Evolutionary conservation across 2,888 invertebrate genomes (phyloP), one percentile per base, ranked within the genome.

Genomic region (Lycia hirtaria): DNA sequence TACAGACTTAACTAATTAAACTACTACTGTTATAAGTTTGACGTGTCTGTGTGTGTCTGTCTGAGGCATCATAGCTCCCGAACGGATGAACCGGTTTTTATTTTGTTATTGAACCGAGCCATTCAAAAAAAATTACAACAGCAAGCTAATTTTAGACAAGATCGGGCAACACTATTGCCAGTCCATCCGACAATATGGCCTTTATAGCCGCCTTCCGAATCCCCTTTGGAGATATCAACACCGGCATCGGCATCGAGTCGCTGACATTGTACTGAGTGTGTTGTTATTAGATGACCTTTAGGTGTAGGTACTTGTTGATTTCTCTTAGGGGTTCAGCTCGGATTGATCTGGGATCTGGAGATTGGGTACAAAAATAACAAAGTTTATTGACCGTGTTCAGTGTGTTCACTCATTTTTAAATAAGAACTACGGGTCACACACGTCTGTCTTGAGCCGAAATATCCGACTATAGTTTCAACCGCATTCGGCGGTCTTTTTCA

Each of bases 181-280:
- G 10, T 7, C 22, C 37, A 17, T n/a, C 45, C 54, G 57, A 57
- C 56, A 62, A 60, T 63, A 65, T 60, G 60, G 62, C 54, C 45
- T 56, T 60, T 55, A 48, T 56, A 40, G 44, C 10, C 37, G 48
- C 17, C 41, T 55, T 49, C 37, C 37, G 43, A 49, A 49, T 43
- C 43, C 40, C 50, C 62, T 54, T 58, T 56, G 17, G 56, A 58
- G 56, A 59, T 59, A 62, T 52, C 54, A 35, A 41, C 50, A 44
- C 57, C 20, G 41, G 50, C 51, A 53, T 56, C 47, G 43, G 26
- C 19, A 32, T 30, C 30, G n/a, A 28, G 33, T 28, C 37, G 35
- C 22, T 63, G 54, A 54, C 41, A 63, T 60, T 57, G 48, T 55
- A 53, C 35, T 30, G 24, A 47, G 56, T 40, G 50, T 51, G 56